Evolutionary conservation across 2,113 vertebrate genomes (phyloP), one percentile per base, ranked within the genome.

Genomic region (Saguinus imperator): DNA sequence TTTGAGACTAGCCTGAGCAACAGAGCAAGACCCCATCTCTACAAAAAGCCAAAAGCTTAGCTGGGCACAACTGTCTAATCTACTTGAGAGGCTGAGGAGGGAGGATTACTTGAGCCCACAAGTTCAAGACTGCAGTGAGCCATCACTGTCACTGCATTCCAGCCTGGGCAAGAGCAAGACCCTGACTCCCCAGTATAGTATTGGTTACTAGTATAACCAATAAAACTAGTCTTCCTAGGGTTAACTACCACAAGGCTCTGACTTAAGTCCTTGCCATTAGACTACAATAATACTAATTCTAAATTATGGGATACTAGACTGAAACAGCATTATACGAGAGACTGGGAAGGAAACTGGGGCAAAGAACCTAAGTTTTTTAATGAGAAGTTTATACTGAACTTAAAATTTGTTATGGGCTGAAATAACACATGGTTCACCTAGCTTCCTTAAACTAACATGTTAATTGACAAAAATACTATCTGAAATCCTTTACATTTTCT

Each of bases 321-420:
- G 55, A 50, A 27, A 29, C 27, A 27, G 84, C 5, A 9, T 58
- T n/a, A 10, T 40, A 17, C 16, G n/a, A 18, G 37, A 64, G 40
- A 55, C 9, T 52, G 43, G n/a, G 13, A 87, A 72, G 72, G n/a
- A 72, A 37, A 61, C 0, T 27, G 10, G n/a, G 43, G 25, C 73
- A 92, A 64, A 87, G 64, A 89, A 40, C 45, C 21, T 32, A 85
- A 57, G 48, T 90, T 92, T 82, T 73, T 92, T 64, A 95, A 68
- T 45, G 17, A 94, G 58, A 86, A 81, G 11, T 81, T 86, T 45
- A n/a, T 45, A 6, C 1, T 87, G 70, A 83, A 70, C 35, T 73
- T 35, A 85, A 29, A 70, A 61, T 70, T 40, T 87, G 64, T 72
- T 77, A 17, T 73, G n/a, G 25, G 66, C 87, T 61, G 87, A 21